Evolutionary conservation across 2,797 vertebrate genomes (phyloP).

Genomic region (Brachyrhaphis roseni): DNA sequence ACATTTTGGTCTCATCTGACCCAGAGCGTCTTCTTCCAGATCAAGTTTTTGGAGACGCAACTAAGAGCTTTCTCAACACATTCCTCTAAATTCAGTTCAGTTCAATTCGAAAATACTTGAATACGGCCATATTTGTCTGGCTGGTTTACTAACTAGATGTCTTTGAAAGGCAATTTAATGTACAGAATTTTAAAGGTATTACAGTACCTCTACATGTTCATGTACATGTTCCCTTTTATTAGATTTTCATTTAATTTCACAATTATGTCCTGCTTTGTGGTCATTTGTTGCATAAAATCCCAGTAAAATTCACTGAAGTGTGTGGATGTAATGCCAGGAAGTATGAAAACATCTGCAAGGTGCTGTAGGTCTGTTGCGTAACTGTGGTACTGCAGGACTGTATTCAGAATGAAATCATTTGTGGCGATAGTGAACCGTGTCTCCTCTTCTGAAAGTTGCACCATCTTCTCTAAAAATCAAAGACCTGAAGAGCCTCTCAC

Average conservation of each 20-base stretch:
- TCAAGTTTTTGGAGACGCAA: neutral
- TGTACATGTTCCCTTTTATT: neutral
- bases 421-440: neutral
- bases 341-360: neutral
- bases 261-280: neutral
- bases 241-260: neutral
- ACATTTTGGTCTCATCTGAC: neutral
- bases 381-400: neutral
- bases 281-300: neutral
- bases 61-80: neutral
- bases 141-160: neutral
- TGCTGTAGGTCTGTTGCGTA: neutral
- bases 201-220: neutral
- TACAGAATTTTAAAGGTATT: neutral
- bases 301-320: neutral
- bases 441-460: neutral
- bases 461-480: conserved; percentile 33
- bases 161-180: neutral
- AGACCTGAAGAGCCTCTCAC: conserved; percentile 34
- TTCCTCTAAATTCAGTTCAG: neutral
- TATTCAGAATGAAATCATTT: neutral
- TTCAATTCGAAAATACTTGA: no score
- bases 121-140: neutral
- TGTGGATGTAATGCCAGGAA: neutral
- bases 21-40: neutral